These are phyloP conservation scores for Cristatella mucedo DNA, from an alignment of 2,888 invertebrate genomes.

Conservation along the genomic window DNA sequence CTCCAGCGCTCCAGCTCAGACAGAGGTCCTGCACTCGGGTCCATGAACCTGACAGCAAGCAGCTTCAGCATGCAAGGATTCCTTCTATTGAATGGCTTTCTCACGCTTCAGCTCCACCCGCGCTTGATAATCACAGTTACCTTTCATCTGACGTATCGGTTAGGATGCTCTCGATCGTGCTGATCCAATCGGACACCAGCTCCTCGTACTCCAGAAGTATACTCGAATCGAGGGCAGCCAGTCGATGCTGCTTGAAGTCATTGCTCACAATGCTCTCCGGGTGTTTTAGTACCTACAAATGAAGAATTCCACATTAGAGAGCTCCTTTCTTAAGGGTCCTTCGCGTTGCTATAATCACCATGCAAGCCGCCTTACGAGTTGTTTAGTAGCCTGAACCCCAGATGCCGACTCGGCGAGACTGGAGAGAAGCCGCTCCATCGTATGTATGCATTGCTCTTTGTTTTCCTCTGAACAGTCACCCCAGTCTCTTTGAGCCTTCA, in stretches of 20 bases:
- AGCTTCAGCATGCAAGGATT: not conserved
- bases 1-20: constrained; percentile 36
- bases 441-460: constrained; percentile 24
- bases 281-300: constrained; percentile 31
- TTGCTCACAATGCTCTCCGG: constrained; percentile 29
- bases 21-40: constrained; percentile 34
- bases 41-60: constrained; percentile 21
- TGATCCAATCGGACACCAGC: constrained; percentile 34
- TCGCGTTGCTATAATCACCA: not conserved
- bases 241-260: constrained; percentile 33
- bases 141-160: constrained; percentile 33
- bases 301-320: no score
- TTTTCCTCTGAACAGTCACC: constrained; percentile 31
- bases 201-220: constrained; percentile 33
- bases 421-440: constrained; percentile 30
- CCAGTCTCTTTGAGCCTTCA: constrained; percentile 33
- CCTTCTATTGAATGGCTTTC: not conserved
- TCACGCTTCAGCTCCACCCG: not conserved
- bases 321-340: no score
- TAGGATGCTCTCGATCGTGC: constrained; percentile 31
- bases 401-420: constrained; percentile 28
- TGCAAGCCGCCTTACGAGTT: constrained; percentile 22
- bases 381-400: constrained; percentile 25
- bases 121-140: constrained; percentile 15
- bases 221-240: constrained; percentile 26